These are phyloP conservation scores for Megalurothrips usitatus DNA, from an alignment of 2,888 invertebrate genomes.

Conservation along the genomic window DNA sequence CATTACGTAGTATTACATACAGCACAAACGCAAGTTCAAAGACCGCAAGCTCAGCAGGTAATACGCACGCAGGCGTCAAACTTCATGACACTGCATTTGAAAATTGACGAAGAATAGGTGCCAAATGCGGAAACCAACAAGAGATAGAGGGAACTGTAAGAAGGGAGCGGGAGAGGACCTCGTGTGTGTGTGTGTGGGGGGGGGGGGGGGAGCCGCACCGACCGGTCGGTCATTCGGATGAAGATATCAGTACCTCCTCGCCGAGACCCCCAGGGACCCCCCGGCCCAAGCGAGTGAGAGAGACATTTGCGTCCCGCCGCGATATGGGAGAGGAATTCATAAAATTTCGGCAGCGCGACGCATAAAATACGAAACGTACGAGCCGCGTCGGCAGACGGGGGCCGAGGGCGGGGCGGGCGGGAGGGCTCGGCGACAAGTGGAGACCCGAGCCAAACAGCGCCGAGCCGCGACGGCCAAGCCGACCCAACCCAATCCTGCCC, in stretches of 20 bases:
- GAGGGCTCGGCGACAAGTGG: neutral
- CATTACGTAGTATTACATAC: too few relatives aligned
- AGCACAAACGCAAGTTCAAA: too few relatives aligned
- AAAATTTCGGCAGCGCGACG: conserved; percentile 8
- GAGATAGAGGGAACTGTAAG: too few relatives aligned
- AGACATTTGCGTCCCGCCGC: conserved; percentile 8
- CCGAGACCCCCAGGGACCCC: neutral
- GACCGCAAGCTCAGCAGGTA: too few relatives aligned
- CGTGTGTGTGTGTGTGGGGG: neutral
- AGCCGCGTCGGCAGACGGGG: neutral
- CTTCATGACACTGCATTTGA: too few relatives aligned
- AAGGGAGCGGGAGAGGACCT: neutral
- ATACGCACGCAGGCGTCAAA: too few relatives aligned
- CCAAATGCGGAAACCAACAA: too few relatives aligned
- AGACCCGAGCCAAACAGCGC: neutral
- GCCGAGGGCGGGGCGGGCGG: neutral
- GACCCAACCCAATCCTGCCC: neutral
- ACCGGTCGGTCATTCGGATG: conserved; percentile 13
- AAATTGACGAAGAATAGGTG: too few relatives aligned
- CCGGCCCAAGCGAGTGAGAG: neutral
- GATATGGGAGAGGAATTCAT: conserved; percentile 15
- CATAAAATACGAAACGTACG: conserved; percentile 20
- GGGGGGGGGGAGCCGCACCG: neutral
- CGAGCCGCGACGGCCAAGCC: neutral
- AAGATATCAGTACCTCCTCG: conserved; percentile 3